These are phyloP conservation scores for Trachelus stipa DNA, from an alignment of 2,888 invertebrate species.

Conservation along the genomic window DNA sequence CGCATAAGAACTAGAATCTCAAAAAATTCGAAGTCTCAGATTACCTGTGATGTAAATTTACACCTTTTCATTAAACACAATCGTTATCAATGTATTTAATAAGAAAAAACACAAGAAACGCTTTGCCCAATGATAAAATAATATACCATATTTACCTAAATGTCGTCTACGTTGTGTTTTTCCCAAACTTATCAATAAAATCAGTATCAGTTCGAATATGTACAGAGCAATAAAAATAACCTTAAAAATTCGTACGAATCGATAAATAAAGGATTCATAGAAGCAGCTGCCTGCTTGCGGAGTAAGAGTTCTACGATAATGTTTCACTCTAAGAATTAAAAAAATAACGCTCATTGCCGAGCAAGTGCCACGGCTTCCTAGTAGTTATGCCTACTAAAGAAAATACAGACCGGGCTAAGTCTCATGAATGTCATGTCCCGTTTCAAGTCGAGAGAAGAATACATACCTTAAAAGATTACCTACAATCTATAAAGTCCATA, in stretches of 20 bases:
- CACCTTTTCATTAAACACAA: not conserved
- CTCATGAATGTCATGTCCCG: slow-evolving; percentile 34
- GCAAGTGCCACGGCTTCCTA: not conserved
- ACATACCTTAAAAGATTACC: slow-evolving; percentile 15
- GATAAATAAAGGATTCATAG: not conserved
- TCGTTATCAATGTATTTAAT: not conserved
- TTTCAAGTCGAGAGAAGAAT: slow-evolving; percentile 29
- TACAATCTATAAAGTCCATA: slow-evolving; percentile 6
- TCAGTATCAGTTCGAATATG: slow-evolving; percentile 13
- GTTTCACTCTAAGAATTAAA: not conserved
- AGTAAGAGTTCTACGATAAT: not conserved
- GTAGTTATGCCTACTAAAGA: not conserved
- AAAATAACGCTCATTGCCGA: not conserved
- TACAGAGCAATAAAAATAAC: slow-evolving; percentile 11
- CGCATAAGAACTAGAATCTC: not conserved
- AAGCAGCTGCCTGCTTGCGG: not conserved
- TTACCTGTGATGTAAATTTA: not conserved
- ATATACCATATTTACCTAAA: not conserved
- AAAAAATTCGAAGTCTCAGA: not conserved
- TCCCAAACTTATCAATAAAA: slow-evolving; percentile 1
- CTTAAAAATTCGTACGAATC: slow-evolving; percentile 13
- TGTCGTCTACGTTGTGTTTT: not conserved
- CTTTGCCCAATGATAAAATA: not conserved
- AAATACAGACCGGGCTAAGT: slow-evolving; percentile 17
- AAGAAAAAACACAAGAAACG: not conserved